phyloP scores from a whole-genome alignment of 92 coral and sea anemone genomes.

The Epizoanthus illoricatus region DNA sequence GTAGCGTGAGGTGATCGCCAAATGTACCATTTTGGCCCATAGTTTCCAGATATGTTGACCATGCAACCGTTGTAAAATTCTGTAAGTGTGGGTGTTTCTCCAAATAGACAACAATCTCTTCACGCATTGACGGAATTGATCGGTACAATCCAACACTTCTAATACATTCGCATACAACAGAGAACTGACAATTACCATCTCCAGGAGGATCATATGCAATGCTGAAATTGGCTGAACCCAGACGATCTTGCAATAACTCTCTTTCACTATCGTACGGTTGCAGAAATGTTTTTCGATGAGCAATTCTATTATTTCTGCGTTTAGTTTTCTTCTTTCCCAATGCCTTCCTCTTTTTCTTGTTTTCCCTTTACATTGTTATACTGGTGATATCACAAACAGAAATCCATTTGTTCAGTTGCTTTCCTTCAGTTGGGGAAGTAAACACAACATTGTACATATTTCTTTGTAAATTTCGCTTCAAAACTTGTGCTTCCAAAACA shows the following conservation, averaged over 20 bases:
- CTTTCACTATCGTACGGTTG: slow-evolving; percentile 27
- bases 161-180: slow-evolving; percentile 20
- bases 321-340: neutral
- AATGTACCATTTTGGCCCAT: slow-evolving; percentile 19
- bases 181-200: slow-evolving; percentile 40
- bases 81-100: slow-evolving; percentile 18
- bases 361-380: slow-evolving; percentile 10
- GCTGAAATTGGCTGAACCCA: slow-evolving; percentile 22
- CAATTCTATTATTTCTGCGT: neutral
- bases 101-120: slow-evolving; percentile 18
- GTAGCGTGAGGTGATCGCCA: slow-evolving; percentile 24
- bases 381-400: slow-evolving; percentile 19
- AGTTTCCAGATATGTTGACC: slow-evolving; percentile 9
- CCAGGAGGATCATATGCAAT: slow-evolving; percentile 26
- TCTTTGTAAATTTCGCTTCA: slow-evolving; percentile 2
- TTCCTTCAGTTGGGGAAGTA: slow-evolving; percentile 8
- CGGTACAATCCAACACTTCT: slow-evolving; percentile 3
- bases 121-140: slow-evolving; percentile 4
- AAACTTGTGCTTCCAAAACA: slow-evolving; percentile 25
- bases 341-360: neutral
- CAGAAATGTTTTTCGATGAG: slow-evolving; percentile 22
- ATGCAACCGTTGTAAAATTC: neutral
- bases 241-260: slow-evolving; percentile 33
- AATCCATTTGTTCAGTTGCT: slow-evolving; percentile 15
- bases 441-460: slow-evolving; percentile 8